These are phyloP conservation scores for Eupithecia exiguata DNA, from an alignment of 2,888 invertebrate genomes.

Conservation along the genomic window DNA sequence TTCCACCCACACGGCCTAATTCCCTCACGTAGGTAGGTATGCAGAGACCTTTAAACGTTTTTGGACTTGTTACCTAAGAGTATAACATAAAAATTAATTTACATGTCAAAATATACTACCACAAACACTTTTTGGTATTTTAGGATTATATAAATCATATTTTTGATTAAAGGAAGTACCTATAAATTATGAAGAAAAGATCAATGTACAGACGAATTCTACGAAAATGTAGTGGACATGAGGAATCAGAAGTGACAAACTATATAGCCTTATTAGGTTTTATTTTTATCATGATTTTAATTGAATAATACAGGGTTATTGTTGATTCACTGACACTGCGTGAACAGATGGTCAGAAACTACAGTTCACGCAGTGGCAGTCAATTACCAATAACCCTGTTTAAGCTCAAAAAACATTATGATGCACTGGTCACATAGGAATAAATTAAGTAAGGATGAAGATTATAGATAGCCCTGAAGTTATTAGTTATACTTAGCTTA, in stretches of 20 bases:
- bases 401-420: background rate
- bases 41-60: background rate
- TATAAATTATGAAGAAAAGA: background rate
- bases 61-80: background rate
- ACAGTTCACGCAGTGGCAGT: background rate
- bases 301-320: background rate
- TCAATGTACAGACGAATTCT: background rate
- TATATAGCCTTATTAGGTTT: background rate
- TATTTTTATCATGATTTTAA: background rate
- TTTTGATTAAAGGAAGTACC: background rate
- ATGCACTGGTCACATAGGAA: background rate
- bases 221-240: background rate
- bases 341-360: background rate
- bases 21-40: too few relatives aligned
- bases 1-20: too few relatives aligned
- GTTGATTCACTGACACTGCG: background rate
- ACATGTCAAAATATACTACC: background rate
- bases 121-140: background rate
- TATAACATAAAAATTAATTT: background rate
- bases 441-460: background rate
- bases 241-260: background rate
- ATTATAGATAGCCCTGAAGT: background rate
- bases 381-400: background rate
- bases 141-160: background rate
- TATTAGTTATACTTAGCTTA: slow-evolving; percentile 16